phyloP scores from a whole-genome alignment of 2,797 vertebrate genomes.

The Hydrolagus colliei region DNA sequence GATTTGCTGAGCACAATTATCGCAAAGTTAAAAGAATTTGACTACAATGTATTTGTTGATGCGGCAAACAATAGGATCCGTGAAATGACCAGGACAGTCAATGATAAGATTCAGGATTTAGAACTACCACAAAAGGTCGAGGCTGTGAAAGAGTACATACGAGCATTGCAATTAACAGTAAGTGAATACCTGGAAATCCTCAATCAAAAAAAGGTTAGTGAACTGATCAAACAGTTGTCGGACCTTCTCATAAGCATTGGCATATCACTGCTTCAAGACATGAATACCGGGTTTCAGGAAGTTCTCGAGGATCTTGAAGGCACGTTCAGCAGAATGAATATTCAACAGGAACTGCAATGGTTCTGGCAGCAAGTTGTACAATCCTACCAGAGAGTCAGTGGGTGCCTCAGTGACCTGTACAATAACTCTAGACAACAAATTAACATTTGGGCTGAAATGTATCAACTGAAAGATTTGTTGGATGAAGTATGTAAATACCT shows the following conservation, averaged over 20 bases:
- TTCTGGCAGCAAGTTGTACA: slow-evolving; percentile 68
- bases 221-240: slow-evolving; percentile 62
- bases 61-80: slow-evolving; percentile 65
- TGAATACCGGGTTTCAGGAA: slow-evolving; percentile 66
- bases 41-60: slow-evolving; percentile 73
- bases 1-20: slow-evolving; percentile 55
- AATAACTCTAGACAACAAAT: slow-evolving; percentile 51
- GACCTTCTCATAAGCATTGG: slow-evolving; percentile 52
- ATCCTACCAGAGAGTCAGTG: slow-evolving; percentile 63
- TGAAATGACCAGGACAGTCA: slow-evolving; percentile 61
- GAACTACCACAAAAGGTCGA: slow-evolving; percentile 76
- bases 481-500: slow-evolving; percentile 49
- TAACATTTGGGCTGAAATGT: slow-evolving; percentile 48
- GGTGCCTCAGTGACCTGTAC: slow-evolving; percentile 60
- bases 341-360: slow-evolving; percentile 65
- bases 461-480: slow-evolving; percentile 51
- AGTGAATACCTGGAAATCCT: slow-evolving; percentile 60
- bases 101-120: slow-evolving; percentile 67
- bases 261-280: slow-evolving; percentile 58
- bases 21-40: slow-evolving; percentile 63
- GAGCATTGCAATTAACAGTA: slow-evolving; percentile 55
- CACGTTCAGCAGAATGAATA: slow-evolving; percentile 72
- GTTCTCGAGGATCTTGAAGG: slow-evolving; percentile 69
- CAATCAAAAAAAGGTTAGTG: slow-evolving; percentile 64
- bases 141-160: slow-evolving; percentile 57